These are phyloP conservation scores for Microchrysa polita DNA, from an alignment of 2,888 invertebrate species.

Conservation along the genomic window DNA sequence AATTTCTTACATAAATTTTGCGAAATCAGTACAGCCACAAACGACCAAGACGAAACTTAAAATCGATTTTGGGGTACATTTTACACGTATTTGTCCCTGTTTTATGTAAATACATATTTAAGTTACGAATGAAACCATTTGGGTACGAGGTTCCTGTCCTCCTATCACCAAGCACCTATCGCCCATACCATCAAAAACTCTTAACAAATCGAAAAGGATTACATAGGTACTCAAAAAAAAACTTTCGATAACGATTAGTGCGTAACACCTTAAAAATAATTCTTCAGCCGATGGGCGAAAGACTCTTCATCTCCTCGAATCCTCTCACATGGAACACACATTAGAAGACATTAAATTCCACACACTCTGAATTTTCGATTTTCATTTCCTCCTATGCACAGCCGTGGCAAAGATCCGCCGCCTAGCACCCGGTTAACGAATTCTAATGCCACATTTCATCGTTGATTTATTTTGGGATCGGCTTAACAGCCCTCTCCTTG, in stretches of 20 bases:
- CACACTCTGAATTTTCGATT: not conserved
- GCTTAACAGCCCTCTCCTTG: constrained; percentile 10
- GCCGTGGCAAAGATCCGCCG: not conserved
- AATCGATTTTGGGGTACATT: too few species aligned
- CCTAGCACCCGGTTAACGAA: constrained; percentile 1
- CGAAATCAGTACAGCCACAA: too few species aligned
- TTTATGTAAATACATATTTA: too few species aligned
- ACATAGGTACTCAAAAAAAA: too few species aligned
- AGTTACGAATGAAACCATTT: too few species aligned
- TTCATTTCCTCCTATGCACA: not conserved
- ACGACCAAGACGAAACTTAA: too few species aligned
- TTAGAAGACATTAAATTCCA: constrained; percentile 25
- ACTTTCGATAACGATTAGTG: not conserved
- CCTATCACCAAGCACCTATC: too few species aligned
- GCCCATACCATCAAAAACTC: too few species aligned
- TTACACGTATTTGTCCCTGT: too few species aligned
- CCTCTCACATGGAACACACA: constrained; percentile 4
- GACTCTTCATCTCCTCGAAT: not conserved
- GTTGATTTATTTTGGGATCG: constrained; percentile 40
- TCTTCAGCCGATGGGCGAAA: not conserved
- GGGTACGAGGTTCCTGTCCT: too few species aligned
- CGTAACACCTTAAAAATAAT: constrained; percentile 4
- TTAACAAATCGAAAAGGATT: not conserved
- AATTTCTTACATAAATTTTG: too few species aligned
- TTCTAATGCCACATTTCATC: constrained; percentile 28